These are phyloP conservation scores for Neosilurus mollespiculum DNA, from an alignment of 2,797 vertebrate species.

Conservation along the genomic window DNA sequence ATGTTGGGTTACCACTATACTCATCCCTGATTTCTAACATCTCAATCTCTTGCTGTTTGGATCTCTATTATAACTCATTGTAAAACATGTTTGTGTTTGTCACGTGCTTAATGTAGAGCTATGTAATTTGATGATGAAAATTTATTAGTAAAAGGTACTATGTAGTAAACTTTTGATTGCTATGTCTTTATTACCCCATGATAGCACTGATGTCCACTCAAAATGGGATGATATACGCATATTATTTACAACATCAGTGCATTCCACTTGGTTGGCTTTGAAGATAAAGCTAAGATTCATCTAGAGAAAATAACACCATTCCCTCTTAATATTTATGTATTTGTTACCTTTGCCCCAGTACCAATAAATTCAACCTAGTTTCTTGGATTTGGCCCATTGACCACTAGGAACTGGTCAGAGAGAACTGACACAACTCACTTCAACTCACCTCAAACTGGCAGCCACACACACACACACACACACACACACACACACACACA, in stretches of 20 bases:
- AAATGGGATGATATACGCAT: conserved; percentile 70
- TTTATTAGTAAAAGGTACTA: neutral
- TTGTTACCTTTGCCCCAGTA: conserved; percentile 79
- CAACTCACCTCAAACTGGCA: conserved; percentile 56
- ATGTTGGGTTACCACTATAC: neutral
- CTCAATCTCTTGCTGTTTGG: neutral
- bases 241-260: conserved; percentile 74
- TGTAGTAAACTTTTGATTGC: neutral
- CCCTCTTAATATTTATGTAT: conserved; percentile 74
- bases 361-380: conserved; percentile 81
- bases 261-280: conserved; percentile 74
- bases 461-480: conserved; percentile 10
- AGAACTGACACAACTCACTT: conserved; percentile 75
- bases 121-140: neutral
- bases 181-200: conserved; percentile 47
- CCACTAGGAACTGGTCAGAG: conserved; percentile 78
- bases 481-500: conserved; percentile 6
- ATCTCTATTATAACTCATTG: neutral
- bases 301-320: conserved; percentile 71
- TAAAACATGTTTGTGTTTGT: neutral
- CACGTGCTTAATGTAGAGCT: neutral
- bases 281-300: conserved; percentile 74
- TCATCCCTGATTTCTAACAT: neutral
- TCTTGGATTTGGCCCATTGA: conserved; percentile 75
- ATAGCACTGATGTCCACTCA: conserved; percentile 64